These are phyloP conservation scores for Oscheius sp. DNA, from an alignment of 2,888 invertebrate genomes.

Conservation along the genomic window DNA sequence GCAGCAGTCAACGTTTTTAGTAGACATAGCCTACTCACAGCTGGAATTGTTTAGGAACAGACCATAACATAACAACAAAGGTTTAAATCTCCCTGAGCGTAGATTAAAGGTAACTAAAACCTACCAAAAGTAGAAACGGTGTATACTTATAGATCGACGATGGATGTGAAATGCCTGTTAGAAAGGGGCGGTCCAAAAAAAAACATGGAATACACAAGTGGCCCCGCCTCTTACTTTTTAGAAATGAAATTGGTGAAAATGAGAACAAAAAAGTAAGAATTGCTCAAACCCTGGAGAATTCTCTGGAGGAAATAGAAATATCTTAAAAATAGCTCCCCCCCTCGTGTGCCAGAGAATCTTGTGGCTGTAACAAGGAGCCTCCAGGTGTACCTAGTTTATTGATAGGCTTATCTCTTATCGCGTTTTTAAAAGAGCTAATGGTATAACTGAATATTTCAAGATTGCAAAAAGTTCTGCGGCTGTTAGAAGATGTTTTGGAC, in stretches of 20 bases:
- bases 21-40: not conserved
- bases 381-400: too few relatives aligned
- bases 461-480: too few relatives aligned
- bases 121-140: not conserved
- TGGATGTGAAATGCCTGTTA: conserved; percentile 24
- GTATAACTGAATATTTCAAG: too few relatives aligned
- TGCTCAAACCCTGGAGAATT: too few relatives aligned
- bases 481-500: too few relatives aligned
- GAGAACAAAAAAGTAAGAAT: not conserved
- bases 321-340: too few relatives aligned
- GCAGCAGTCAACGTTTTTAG: not conserved
- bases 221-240: conserved; percentile 12
- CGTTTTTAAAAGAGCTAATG: too few relatives aligned
- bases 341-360: too few relatives aligned
- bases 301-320: too few relatives aligned
- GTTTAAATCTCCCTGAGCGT: not conserved
- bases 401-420: too few relatives aligned
- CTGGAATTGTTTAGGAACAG: not conserved
- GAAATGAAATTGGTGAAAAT: not conserved
- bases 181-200: conserved; percentile 19
- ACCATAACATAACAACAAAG: not conserved
- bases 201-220: conserved; percentile 24
- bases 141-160: not conserved
- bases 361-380: too few relatives aligned
- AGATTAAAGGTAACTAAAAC: not conserved